Evolutionary conservation across 2,797 vertebrate species (phyloP).

Genomic region (Potorous gilbertii): DNA sequence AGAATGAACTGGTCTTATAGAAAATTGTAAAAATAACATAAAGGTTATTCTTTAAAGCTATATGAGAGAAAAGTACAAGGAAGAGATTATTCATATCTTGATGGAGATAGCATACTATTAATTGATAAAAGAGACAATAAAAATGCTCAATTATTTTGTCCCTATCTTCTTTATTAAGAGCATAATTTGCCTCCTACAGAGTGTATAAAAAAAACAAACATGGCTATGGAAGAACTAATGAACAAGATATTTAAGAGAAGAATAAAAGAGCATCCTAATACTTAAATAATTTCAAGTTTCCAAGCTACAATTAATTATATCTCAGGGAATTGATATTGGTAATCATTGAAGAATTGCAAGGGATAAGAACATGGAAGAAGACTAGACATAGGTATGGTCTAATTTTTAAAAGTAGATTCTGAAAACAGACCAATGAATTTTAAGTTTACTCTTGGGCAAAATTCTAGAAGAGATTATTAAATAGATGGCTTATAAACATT

Average conservation of each 20-base stretch:
- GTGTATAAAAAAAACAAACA: background rate
- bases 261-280: background rate
- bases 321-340: background rate
- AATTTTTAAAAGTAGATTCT: background rate
- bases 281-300: background rate
- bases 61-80: background rate
- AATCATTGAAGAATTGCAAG: background rate
- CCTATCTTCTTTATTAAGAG: background rate
- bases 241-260: background rate
- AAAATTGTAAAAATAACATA: background rate
- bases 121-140: background rate
- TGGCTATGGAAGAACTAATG: background rate
- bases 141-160: background rate
- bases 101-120: background rate
- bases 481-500: background rate
- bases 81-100: background rate
- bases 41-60: background rate
- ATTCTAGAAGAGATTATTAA: background rate
- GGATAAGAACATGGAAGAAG: background rate
- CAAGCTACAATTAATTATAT: background rate
- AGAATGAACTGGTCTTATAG: background rate
- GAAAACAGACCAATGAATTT: background rate
- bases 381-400: background rate
- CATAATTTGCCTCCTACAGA: background rate
- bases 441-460: background rate